Base-by-base conservation (phyloP, 2,797 vertebrate species). In the Alcedo quadribrachys region DNA sequence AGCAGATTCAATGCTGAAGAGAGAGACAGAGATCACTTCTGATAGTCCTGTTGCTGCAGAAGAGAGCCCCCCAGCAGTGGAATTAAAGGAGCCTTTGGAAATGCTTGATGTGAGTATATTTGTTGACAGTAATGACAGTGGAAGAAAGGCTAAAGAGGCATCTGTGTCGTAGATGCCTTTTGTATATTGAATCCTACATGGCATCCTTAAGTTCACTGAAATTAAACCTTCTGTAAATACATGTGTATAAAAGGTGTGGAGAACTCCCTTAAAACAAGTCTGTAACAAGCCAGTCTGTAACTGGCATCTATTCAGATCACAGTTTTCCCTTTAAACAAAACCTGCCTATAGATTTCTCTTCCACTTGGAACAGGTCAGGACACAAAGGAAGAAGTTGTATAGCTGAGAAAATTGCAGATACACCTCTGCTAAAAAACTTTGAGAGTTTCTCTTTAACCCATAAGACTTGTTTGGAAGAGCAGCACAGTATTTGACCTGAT, bases 41-140 rank as follows among this genome's bases (percentile, higher is more conserved):
- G 81, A 33, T 22, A 57, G 20, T 48, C 74, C 3, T 27, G 19
- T 80, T 61, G 22, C 86, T 92, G 68, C 87, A 93, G 75, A 87
- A 93, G 83, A 90, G 51, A 65, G 51, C 24, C 55, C 30, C 46
- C 33, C 25, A 11, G 37, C 50, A 89, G 91, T 30, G 54, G 51
- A 89, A 60, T 78, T 93, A 57, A 84, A 90, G 30, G 78, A 94
- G 71, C 53, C 73, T 90, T 35, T 84, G 84, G 92, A 96, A 87
- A 74, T 76, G 67, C 32, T 12, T 45, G 81, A 85, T 82, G 97
- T 98, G 94, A 97, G 97, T 92, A 58, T 78, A 18, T 60, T 80
- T 92, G 68, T 90, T 95, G 68, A n/a, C 45, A 32, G 43, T 73
- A 89, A 57, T 32, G 27, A 12, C 37, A 87, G 37, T 74, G 42